Evolutionary conservation across 2,113 vertebrate genomes (phyloP).

Genomic region (Prinia subflava): DNA sequence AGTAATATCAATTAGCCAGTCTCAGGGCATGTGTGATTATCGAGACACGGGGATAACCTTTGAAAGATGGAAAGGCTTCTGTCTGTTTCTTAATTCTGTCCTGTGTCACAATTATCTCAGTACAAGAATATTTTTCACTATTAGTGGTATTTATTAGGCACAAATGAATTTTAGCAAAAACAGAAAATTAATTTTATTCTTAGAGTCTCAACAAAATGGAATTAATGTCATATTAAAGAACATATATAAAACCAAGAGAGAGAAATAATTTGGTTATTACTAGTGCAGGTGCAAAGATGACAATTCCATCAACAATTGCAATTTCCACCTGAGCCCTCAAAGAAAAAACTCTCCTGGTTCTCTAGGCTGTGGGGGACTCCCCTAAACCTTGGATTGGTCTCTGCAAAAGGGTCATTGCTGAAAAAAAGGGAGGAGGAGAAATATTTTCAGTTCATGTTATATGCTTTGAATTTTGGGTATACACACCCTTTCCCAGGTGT

Average conservation of each 20-base stretch:
- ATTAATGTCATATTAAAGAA: neutral
- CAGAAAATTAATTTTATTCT: neutral
- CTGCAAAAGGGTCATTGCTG: neutral
- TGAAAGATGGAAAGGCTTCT: neutral
- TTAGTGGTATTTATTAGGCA: neutral
- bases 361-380: neutral
- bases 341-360: neutral
- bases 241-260: neutral
- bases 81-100: neutral
- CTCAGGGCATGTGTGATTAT: neutral
- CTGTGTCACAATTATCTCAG: neutral
- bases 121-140: neutral
- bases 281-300: neutral
- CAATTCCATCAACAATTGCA: neutral
- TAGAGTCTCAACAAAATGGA: neutral
- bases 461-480: neutral
- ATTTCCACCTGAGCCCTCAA: neutral
- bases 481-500: neutral
- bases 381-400: neutral
- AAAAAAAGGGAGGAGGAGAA: neutral
- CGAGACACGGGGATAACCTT: neutral
- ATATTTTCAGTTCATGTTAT: neutral
- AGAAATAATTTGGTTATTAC: neutral
- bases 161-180: neutral
- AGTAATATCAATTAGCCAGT: constrained; percentile 30